Base-by-base conservation (phyloP, 2,888 invertebrate species). In the Galeruca laticollis region DNA sequence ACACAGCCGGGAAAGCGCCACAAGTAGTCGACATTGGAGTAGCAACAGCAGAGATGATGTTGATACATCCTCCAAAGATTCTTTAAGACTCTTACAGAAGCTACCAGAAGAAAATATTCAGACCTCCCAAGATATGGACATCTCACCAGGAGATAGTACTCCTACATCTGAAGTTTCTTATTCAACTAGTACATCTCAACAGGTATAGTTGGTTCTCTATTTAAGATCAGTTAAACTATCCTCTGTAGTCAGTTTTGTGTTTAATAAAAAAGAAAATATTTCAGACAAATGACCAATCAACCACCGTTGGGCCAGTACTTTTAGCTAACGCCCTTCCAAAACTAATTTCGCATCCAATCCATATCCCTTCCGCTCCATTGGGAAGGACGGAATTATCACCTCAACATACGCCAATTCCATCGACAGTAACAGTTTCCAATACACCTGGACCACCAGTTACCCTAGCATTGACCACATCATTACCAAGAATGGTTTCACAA, bases 91-190 rank as follows among this genome's bases (percentile, higher is more conserved):
- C 82, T 83, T 82, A 77, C 81, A 83, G 74, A 79, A 81, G 73
- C 80, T 80, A 60, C 74, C 76, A 13, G 78, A 75, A 20, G 73
- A 77, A 63, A 77, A 77, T 68, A 74, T 76, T 61, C 82, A 77
- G 73, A 79, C 78, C 71, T 78, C 70, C 67, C 78, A 72, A 86
- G 97, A 97, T 82, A 96, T 97, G 96, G 97, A 97, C 82, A 96
- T 97, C 82, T 97, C 96, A 70, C 96, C 96, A 15, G 94, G 94
- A 78, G 92, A 94, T 82, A 95, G 95, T 83, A 95, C 95, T 73
- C 95, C 95, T 47, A 91, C 94, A 68, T 94, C 94, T 31, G 95
- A 95, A 86, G 91, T 92, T 75, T 91, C 92, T 71, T 93, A 92
- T 85, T 63, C 68, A 10, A 62, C 59, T 13, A 60, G 33, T 61